Base-by-base conservation (phyloP, 2,113 vertebrate species). In the Melanocharis versteri region DNA sequence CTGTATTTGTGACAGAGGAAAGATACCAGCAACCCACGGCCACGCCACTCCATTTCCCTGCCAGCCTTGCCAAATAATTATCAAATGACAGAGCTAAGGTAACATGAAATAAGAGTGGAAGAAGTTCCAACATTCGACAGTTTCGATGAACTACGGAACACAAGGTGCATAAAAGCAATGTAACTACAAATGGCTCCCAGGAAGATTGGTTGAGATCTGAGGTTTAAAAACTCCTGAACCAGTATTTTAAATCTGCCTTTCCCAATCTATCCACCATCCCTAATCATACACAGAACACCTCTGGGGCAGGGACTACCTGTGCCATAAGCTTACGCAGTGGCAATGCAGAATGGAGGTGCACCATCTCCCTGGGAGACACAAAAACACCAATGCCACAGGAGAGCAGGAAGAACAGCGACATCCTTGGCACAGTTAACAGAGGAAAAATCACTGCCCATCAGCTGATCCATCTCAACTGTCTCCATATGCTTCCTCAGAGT, bases 271-370 rank as follows among this genome's bases (percentile, higher is more conserved):
- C 56, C 61, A 45, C 23, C 16, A 44, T 37, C 24, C 44, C 44
- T n/a, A 17, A 71, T 10, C n/a, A 60, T 8, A 50, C 10, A 33
- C 45, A 44, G 11, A 40, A 6, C 24, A 44, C 7, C 22, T 66
- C 0, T 37, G 56, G 68, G 51, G 57, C 40, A 65, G 61, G 18
- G 33, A 35, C 21, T 14, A 31, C 44, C 65, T 58, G 26, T 26
- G 26, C 37, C 24, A 8, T 5, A 48, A 73, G 39, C 19, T 72
- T 39, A 35, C 1, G 0, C 0, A 21, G 31, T 5, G 8, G 24
- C 68, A 83, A 17, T 40, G 18, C 45, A 40, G 23, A 89, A 84
- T 7, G 15, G 23, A 58, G 33, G 15, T 18, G 44, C 15, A 18
- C 7, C 22, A 27, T 51, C 33, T 48, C 30, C 2, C 1, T 3